A percentile compares a stretch with the other conserved stretches of the same genome.
Conservation (phyloP, 2,888 invertebrate genomes). For the Drosophila sordidula region DNA sequence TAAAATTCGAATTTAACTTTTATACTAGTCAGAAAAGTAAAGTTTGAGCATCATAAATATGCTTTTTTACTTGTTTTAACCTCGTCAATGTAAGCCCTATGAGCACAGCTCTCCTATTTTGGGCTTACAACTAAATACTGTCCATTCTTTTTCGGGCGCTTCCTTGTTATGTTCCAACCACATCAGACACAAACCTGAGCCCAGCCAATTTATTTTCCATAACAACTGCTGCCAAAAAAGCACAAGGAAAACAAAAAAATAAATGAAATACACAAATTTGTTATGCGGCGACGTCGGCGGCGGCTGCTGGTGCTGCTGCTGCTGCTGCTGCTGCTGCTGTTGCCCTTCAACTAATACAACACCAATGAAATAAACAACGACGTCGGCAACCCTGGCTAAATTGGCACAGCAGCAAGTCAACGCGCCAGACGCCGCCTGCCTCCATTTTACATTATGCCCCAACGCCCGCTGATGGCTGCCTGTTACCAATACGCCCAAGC, state of each 20-base stretch:
- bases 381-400: constrained; percentile 44
- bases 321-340: constrained; percentile 25
- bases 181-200: constrained; percentile 56
- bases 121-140: constrained; percentile 23
- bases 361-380: constrained; percentile 17
- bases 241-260: constrained; percentile 7
- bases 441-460: not conserved
- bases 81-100: not conserved
- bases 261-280: constrained; percentile 46
- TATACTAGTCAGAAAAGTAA: not conserved
- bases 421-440: constrained; percentile 41
- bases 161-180: constrained; percentile 41
- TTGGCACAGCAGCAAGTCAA: constrained; percentile 63
- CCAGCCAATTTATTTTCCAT: constrained; percentile 71
- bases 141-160: constrained; percentile 17
- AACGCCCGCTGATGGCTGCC: not conserved
- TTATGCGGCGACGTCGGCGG: constrained; percentile 22
- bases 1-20: not conserved
- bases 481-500: not conserved
- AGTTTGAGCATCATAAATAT: too few species aligned
- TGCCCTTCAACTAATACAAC: constrained; percentile 55
- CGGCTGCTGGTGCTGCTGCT: constrained; percentile 38
- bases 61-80: not conserved
- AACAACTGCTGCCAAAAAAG: constrained; percentile 49
- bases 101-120: constrained; percentile 1